Base-by-base conservation (phyloP, 2,888 invertebrate genomes). In the Pseudoips prasinana region DNA sequence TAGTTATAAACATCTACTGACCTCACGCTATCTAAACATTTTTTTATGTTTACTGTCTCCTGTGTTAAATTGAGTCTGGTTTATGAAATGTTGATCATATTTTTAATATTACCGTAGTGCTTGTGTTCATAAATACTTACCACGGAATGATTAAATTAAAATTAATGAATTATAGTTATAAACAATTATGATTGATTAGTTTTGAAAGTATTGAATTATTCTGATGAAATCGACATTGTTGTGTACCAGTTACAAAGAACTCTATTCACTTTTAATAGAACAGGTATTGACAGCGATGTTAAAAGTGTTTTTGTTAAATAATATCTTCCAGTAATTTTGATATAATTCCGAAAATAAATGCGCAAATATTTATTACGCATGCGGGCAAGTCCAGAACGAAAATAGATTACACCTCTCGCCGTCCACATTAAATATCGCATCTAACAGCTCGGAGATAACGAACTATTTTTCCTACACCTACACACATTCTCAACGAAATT, bases 291-390 rank as follows among this genome's bases (percentile, higher is more conserved):
- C n/a, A n/a, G n/a, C n/a, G n/a, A n/a, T n/a, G n/a, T n/a, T n/a
- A n/a, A n/a, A n/a, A n/a, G n/a, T n/a, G n/a, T n/a, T n/a, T n/a
- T n/a, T n/a, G n/a, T n/a, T n/a, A n/a, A n/a, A n/a, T n/a, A n/a
- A n/a, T n/a, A n/a, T n/a, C n/a, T 37, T 58, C 47, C 46, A 63
- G 47, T 46, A 40, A 48, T 56, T 58, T 54, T 51, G 44, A 58
- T 64, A 63, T 64, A 62, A 71, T 58, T 67, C 68, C 56, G 39
- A 68, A 75, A 75, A 76, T 75, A 75, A 69, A 60, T 64, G 60
- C 58, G 70, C 77, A 75, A 75, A 73, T 70, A 78, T 74, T 73
- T 74, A 64, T 75, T 70, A 72, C 73, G 73, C 66, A 60, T 57
- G 71, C 66, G 67, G 55, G 65, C 66, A 64, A 68, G 71, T 71